Evolutionary conservation across 2,888 invertebrate genomes (phyloP), one percentile per base, ranked within the genome.

Genomic region (Leucoma salicis): DNA sequence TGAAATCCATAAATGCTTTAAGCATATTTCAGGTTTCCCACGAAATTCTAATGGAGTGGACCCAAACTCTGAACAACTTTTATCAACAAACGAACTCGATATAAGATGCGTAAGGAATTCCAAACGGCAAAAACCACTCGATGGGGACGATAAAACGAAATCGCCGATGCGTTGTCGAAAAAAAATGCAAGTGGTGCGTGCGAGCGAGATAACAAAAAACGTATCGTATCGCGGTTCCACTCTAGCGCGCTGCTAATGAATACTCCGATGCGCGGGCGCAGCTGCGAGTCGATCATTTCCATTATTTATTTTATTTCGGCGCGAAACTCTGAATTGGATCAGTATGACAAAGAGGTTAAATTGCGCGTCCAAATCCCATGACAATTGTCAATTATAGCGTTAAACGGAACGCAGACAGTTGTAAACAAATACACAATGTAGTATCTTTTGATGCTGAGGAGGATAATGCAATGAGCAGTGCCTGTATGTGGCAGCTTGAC

Each of bases 291-390:
- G 78, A 77, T 81, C 82, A 84, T 86, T 85, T 78, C 81, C 84
- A 85, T 86, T 86, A 87, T 86, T 84, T 88, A 84, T 88, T 85
- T 85, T 82, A 83, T 82, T 84, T 82, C 80, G 83, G 86, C 82
- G 85, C 83, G 83, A 86, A 84, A 81, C 75, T 56, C 70, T 73
- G 78, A 86, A 86, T 85, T 86, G 85, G 84, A 86, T 86, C 83
- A 81, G 67, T 72, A 77, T 70, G 78, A 87, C 88, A 85, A 85
- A 82, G 83, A 84, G 74, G 83, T 85, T 83, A 83, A 89, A 89
- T 88, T 88, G 89, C 74, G 82, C 89, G 83, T 82, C 75, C 80
- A 84, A 88, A 88, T 86, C 87, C 86, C 77, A 72, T 82, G 74
- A 82, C 82, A 82, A 82, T 82, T 71, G 78, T 71, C 74, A 76